Evolutionary conservation across 1,140 invertebrate species (phyloP).

Genomic region (Eulimnadia texana): DNA sequence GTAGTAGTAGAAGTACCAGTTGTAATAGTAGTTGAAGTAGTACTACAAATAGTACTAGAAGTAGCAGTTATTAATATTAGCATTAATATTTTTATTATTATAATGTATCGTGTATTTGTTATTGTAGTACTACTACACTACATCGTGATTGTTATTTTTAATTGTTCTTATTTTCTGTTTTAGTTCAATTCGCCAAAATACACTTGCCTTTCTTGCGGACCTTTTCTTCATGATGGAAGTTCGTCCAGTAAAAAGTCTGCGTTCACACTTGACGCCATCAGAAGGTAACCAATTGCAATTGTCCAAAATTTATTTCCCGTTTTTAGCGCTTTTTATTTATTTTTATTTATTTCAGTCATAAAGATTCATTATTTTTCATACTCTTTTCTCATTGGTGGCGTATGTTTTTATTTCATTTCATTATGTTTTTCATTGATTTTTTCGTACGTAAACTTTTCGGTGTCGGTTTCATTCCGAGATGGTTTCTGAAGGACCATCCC

Average conservation of each 20-base stretch:
- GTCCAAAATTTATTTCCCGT: not conserved
- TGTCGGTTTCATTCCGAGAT: too few species aligned
- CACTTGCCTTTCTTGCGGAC: constrained; percentile 86
- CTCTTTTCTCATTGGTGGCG: not conserved
- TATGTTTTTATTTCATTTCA: not conserved
- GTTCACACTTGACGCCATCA: constrained; percentile 38
- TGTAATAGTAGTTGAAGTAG: too few species aligned
- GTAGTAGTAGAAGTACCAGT: too few species aligned
- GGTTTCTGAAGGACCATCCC: too few species aligned
- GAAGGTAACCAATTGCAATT: constrained; percentile 11
- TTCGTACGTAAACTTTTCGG: too few species aligned
- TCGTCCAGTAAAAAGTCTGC: constrained; percentile 73
- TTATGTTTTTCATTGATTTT: not conserved
- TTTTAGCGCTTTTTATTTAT: constrained; percentile 7
- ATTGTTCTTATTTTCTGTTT: constrained; percentile 22
- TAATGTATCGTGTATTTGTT: too few species aligned
- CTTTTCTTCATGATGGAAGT: constrained; percentile 91
- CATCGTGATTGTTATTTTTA: too few species aligned
- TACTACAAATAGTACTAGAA: too few species aligned
- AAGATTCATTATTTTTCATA: not conserved
- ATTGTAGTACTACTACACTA: too few species aligned
- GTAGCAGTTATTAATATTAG: too few species aligned
- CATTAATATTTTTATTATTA: too few species aligned
- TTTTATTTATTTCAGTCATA: constrained; percentile 2
- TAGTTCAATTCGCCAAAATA: constrained; percentile 81